Base-by-base conservation (phyloP, 2,888 invertebrate genomes). In the Tuta absoluta region DNA sequence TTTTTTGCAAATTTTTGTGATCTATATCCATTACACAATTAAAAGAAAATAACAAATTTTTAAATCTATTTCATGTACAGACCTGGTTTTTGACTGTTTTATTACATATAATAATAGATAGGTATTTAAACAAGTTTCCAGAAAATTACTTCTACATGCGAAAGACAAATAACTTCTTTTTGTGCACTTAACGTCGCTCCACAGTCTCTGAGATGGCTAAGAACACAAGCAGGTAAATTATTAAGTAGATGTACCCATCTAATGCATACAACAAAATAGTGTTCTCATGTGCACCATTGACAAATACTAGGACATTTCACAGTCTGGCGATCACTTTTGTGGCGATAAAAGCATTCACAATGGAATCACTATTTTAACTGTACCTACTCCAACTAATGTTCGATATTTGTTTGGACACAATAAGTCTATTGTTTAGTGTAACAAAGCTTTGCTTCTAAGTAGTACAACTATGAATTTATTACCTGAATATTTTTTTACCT, bases 291-390 rank as follows among this genome's bases (percentile, higher is more conserved):
- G 73, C 72, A 80, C 71, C 74, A 71, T 76, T 85, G 84, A 84
- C 81, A 83, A 85, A 85, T 86, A 78, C 77, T 73, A 72, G 79
- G 70, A 77, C 89, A 88, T 90, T 91, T 87, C 85, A 89, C 90
- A 88, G 90, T 90, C 90, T 90, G 77, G 86, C 81, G 86, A 82
- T 77, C 78, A 74, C 75, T 74, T 75, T 76, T 78, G 77, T 74
- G 71, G 69, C 72, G 76, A 75, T 81, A 75, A 81, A 77, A 81
- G 79, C 79, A 73, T 76, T 70, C 76, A 80, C 78, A 82, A 79
- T 80, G 73, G 73, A 70, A 64, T 49, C 71, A 73, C 72, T 75
- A 78, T 76, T 78, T 75, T 61, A 65, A 41, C 60, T 58, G 64
- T 41, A 64, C n/a, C n/a, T n/a, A n/a, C 62, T 48, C 38, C 41